These are phyloP conservation scores for Rhinogobio ventralis DNA, from an alignment of 2,797 vertebrate genomes.

Conservation along the genomic window DNA sequence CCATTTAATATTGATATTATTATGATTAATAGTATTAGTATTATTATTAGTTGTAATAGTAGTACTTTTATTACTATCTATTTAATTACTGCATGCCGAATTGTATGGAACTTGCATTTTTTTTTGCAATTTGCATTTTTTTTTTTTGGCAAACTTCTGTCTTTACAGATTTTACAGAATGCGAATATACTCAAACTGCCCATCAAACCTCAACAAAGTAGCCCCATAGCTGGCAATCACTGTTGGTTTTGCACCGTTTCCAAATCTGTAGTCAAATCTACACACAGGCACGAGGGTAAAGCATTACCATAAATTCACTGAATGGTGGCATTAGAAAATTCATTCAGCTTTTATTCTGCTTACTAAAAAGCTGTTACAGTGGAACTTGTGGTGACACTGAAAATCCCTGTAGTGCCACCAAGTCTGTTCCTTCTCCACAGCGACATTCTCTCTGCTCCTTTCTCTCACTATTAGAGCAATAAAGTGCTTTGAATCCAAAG, in stretches of 20 bases:
- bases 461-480: conserved; percentile 51
- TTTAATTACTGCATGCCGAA: neutral
- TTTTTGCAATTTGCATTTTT: neutral
- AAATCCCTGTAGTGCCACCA: conserved; percentile 67
- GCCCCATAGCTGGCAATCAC: neutral
- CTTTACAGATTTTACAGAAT: neutral
- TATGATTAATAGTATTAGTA: neutral
- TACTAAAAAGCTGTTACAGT: conserved; percentile 50
- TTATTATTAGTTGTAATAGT: no score
- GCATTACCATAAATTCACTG: conserved; percentile 46
- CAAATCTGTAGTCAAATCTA: conserved; percentile 9
- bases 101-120: neutral
- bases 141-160: neutral
- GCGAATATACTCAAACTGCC: neutral
- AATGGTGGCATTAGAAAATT: conserved; percentile 48
- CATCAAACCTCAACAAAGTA: conserved; percentile 1
- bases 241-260: conserved; percentile 14
- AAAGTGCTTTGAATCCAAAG: conserved; percentile 38
- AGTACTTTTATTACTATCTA: neutral
- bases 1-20: neutral
- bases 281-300: conserved; percentile 11
- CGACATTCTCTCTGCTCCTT: conserved; percentile 36
- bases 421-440: conserved; percentile 62
- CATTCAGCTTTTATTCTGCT: conserved; percentile 58
- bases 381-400: conserved; percentile 61